Evolutionary conservation across 2,797 vertebrate genomes (phyloP), one percentile per base, ranked within the genome.

Genomic region (Chromis chromis): DNA sequence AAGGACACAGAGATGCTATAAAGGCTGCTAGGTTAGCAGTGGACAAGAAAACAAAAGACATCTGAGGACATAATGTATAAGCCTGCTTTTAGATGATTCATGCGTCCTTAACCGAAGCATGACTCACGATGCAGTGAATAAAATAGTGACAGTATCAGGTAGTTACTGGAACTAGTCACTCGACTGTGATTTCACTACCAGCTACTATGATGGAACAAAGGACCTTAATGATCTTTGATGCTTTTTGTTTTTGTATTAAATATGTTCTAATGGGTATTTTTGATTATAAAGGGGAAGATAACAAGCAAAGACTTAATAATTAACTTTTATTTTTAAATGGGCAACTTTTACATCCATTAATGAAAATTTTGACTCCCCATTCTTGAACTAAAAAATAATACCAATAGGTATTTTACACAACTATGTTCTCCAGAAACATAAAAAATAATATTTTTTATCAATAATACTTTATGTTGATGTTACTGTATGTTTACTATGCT

Each of bases 71-170:
- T n/a, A 48, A 8, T n/a, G 44, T 48, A 21, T 3, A 11, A 44
- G 33, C 5, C 50, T 42, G 12, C 27, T 21, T 33, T 31, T 0
- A 40, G 4, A 50, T 83, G 58, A 88, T 55, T 81, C 25, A 61
- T 61, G 19, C 13, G 57, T 49, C 1, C 10, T 11, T 21, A 24
- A 28, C n/a, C 57, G 21, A 72, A 56, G 31, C 16, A 65, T 80
- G 81, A 78, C 60, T 78, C 69, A 80, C 21, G 42, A 19, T 31
- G 39, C 54, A 17, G 7, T 10, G 1, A 57, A 53, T 13, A 57
- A 78, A 65, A 36, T 8, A 36, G 40, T 28, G 31, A 21, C 48
- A 19, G 22, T 6, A 70, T 25, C 36, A 70, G 58, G 64, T 46
- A 50, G 25, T 52, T 17, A 28, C 10, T 28, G 14, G 3, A 33